Evolutionary conservation across 2,888 invertebrate species (phyloP).

Genomic region (Sympetrum striolatum): DNA sequence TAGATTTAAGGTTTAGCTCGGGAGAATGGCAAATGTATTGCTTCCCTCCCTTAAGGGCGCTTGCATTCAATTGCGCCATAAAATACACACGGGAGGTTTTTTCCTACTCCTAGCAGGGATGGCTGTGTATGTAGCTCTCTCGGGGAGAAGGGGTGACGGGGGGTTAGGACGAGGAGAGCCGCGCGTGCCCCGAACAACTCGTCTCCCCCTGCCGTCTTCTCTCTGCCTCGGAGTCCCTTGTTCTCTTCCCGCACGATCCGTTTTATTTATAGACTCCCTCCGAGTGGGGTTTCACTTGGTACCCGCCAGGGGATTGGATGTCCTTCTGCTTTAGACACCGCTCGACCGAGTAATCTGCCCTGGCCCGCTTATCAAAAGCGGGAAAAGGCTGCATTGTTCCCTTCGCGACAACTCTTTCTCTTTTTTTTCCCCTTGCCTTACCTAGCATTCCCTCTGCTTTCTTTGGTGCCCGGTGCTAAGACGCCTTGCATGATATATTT

Average conservation of each 20-base stretch:
- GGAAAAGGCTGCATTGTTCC: not conserved
- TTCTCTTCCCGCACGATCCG: conserved; percentile 38
- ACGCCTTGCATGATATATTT: not conserved
- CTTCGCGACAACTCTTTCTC: not conserved
- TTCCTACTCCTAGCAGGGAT: not conserved
- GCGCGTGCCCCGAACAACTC: conserved; percentile 34
- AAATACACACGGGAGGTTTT: conserved; percentile 27
- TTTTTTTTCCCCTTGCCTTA: not conserved
- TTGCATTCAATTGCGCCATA: conserved; percentile 41
- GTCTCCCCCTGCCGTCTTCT: not conserved
- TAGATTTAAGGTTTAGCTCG: conserved; percentile 32
- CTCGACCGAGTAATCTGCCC: not conserved
- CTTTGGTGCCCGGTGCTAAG: not conserved
- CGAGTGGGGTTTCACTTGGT: conserved; percentile 18
- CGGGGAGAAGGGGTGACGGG: not conserved
- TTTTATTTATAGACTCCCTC: conserved; percentile 35
- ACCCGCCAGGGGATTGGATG: conserved; percentile 26
- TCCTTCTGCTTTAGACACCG: not conserved
- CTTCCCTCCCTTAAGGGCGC: conserved; percentile 38
- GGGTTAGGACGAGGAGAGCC: not conserved
- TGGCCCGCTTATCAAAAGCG: not conserved
- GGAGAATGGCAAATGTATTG: conserved; percentile 42
- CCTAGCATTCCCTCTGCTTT: not conserved
- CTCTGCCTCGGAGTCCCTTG: conserved; percentile 25
- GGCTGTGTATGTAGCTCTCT: conserved; percentile 15